A percentile compares a stretch with the other conserved stretches of the same genome.
These are phyloP conservation scores for Pristiophorus japonicus DNA, from an alignment of 2,113 vertebrate species.

Conservation along the genomic window DNA sequence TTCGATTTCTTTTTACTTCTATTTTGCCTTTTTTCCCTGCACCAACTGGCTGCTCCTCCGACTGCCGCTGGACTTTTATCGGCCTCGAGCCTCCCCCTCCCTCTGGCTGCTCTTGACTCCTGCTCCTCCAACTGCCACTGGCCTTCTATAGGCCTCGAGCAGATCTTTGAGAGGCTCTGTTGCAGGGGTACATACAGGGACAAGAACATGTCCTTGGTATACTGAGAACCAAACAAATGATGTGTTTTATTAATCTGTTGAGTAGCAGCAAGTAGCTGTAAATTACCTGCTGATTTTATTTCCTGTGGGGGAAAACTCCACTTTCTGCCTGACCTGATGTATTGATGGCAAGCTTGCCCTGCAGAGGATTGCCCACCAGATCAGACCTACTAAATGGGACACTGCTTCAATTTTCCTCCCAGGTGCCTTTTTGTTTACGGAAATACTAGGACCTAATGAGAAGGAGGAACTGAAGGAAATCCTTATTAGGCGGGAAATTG, in stretches of 20 bases:
- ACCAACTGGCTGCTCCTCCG: no score
- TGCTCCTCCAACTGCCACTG: no score
- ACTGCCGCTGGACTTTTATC: no score
- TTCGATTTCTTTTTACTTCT: no score
- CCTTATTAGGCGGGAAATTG: no score
- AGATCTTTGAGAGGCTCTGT: conserved; percentile 13
- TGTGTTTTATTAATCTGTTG: conserved; percentile 2
- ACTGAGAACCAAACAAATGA: not conserved
- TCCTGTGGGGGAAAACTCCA: not conserved
- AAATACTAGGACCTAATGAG: no score
- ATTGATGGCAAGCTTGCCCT: not conserved
- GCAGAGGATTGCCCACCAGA: not conserved
- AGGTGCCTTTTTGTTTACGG: not conserved
- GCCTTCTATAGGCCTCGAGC: no score
- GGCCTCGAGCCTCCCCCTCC: no score
- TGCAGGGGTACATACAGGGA: not conserved
- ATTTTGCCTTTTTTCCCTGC: no score
- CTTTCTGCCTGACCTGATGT: not conserved
- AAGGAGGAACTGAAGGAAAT: no score
- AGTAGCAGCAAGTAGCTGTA: not conserved
- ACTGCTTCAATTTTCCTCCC: not conserved
- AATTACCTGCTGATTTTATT: not conserved
- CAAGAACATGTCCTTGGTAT: not conserved
- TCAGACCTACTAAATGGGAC: not conserved
- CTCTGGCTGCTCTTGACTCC: no score